Conservation (phyloP, 2,797 vertebrate species). For the Parauchenoglanis punctatus region DNA sequence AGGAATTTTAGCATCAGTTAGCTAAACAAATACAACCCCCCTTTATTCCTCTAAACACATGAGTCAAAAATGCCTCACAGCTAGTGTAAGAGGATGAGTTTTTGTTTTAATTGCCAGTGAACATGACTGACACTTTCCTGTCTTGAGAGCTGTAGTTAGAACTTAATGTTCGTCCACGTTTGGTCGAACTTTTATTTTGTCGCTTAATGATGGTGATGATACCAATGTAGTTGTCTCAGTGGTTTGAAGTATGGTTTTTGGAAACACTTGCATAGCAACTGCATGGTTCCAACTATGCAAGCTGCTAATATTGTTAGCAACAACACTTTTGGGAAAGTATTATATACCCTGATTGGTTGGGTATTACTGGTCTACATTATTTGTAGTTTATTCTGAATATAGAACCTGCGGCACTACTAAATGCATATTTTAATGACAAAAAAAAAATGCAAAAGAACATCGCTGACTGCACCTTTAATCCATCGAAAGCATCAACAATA, state of each 20-base stretch:
- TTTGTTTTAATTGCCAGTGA: neutral
- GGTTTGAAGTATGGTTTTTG: too few relatives aligned
- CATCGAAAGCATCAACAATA: too few relatives aligned
- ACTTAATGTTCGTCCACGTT: too few relatives aligned
- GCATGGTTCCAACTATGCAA: too few relatives aligned
- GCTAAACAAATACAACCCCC: neutral
- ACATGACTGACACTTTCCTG: neutral
- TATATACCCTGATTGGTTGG: neutral
- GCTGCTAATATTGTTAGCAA: too few relatives aligned
- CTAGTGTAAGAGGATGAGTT: neutral
- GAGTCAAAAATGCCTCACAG: neutral
- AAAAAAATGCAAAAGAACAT: neutral
- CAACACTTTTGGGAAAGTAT: too few relatives aligned
- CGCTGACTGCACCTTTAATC: neutral
- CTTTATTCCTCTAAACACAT: neutral
- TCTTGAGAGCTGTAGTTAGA: too few relatives aligned
- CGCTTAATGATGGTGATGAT: too few relatives aligned
- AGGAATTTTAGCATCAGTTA: neutral
- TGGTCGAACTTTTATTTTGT: too few relatives aligned
- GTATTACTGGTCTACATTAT: neutral
- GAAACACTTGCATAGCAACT: too few relatives aligned
- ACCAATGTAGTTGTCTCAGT: too few relatives aligned
- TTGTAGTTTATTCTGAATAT: neutral
- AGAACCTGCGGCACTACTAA: neutral
- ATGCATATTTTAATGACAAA: neutral